Conservation (phyloP, 2,797 vertebrate genomes). For the Acanthis flammea region DNA sequence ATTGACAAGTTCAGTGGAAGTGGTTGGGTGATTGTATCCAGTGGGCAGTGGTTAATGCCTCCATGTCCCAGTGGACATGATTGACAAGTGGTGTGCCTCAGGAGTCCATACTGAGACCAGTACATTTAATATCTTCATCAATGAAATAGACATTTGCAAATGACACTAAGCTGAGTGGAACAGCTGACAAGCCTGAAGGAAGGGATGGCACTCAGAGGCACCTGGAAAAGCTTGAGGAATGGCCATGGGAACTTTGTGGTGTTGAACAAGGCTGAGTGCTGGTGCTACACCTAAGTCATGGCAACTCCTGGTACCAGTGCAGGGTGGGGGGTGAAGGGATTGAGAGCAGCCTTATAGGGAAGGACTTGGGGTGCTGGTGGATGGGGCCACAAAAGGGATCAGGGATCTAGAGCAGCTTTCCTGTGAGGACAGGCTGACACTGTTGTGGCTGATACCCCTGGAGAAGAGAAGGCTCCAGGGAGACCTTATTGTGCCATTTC, state of each 20-base stretch:
- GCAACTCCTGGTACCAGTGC: not conserved
- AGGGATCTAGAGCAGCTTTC: not conserved
- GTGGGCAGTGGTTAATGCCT: too few relatives aligned
- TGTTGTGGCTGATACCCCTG: not conserved
- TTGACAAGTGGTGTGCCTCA: not conserved
- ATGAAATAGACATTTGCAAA: not conserved
- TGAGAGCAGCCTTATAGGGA: not conserved
- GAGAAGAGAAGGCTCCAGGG: not conserved
- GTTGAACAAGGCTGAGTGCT: not conserved
- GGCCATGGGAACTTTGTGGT: not conserved
- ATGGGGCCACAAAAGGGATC: not conserved
- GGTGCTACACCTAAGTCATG: not conserved
- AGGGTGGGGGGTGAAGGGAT: not conserved
- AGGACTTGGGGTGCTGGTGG: not conserved
- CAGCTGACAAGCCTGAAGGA: not conserved
- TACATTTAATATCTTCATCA: not conserved
- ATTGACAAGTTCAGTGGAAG: not conserved
- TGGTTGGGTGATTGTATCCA: not conserved
- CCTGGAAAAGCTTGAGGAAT: not conserved
- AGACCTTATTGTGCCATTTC: not conserved
- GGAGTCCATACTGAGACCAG: fast-evolving
- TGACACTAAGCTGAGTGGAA: not conserved
- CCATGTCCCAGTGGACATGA: fast-evolving
- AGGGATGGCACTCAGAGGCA: not conserved
- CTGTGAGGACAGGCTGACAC: not conserved